Evolutionary conservation across 2,113 vertebrate species (phyloP).

Genomic region (Actenoides lindsayi): DNA sequence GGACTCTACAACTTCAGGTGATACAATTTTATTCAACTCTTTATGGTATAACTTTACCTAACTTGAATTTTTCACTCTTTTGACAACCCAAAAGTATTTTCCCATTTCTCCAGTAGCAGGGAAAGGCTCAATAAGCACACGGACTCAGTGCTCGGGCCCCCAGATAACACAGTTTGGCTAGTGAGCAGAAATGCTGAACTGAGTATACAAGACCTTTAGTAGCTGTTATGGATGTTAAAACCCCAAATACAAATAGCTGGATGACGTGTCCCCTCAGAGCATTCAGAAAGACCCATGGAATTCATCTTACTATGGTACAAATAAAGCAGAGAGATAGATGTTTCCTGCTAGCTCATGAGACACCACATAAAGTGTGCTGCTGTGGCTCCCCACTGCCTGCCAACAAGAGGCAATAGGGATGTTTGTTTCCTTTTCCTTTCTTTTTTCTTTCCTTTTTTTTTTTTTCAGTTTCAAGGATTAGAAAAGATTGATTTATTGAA

Average conservation of each 20-base stretch:
- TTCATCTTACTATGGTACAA: not conserved
- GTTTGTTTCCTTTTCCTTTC: not conserved
- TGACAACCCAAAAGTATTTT: not conserved
- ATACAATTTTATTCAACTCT: not conserved
- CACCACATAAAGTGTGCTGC: not conserved
- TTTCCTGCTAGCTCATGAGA: slow-evolving; percentile 19
- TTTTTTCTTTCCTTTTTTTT: not conserved
- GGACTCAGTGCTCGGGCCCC: not conserved
- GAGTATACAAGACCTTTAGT: not conserved
- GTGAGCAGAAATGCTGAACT: not conserved
- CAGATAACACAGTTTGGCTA: not conserved
- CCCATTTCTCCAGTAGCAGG: not conserved
- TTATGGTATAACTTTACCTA: not conserved
- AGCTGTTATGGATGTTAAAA: slow-evolving; percentile 9
- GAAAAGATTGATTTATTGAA: slow-evolving; percentile 22
- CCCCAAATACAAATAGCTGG: slow-evolving; percentile 28
- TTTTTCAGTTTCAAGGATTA: not conserved
- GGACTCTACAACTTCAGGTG: not conserved
- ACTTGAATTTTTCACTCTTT: not conserved
- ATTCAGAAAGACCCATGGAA: not conserved
- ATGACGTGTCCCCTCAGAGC: not conserved
- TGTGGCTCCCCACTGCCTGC: not conserved
- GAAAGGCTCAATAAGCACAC: not conserved
- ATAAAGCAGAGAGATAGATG: not conserved
- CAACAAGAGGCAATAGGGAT: not conserved